Base-by-base conservation (phyloP, 2,888 invertebrate genomes). In the Sphecodes monilicornis region DNA sequence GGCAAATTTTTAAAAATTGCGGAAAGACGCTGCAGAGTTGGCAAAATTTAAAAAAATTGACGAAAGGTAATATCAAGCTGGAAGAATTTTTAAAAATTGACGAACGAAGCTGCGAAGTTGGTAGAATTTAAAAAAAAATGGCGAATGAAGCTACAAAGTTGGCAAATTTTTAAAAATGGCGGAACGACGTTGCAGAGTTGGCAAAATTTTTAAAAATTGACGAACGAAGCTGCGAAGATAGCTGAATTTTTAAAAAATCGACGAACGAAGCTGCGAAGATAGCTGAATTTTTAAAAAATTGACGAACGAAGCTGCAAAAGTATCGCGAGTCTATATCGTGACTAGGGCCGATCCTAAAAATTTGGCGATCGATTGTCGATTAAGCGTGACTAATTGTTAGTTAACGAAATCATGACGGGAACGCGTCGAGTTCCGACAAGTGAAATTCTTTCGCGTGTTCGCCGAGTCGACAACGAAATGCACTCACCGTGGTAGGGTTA, bases 361-460 rank as follows among this genome's bases (percentile, higher is more conserved):
- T 57, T 13, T 13, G 26, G 26, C 57, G 57, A 57, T 60, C 60
- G 60, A 60, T 60, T 6, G 6, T 60, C 60, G 60, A 60, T 60
- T 29, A 29, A 26, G 16, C 29, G 16, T 0, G 60, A 60, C 60
- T 60, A 60, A 60, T 60, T 60, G 64, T 64, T 32, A 32, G 29
- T 29, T 18, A 26, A 29, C 64, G 32, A 29, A 18, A 32, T 32
- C 64, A 22, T 22, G 64, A 64, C 18, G 32, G 32, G 22, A 64
- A 10, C 64, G 64, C 18, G 64, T 29, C 22, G 50, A 22, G 39
- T 26, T 68, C 29, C 50, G 26, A 11, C 26, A 36, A 26, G 6
- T 36, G 36, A 22, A 76, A 76, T 68, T 68, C 68, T 54, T 68
- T 50, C n/a, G n/a, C 68, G 41, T 66, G 78, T n/a, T 39, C 76